Conservation (phyloP, 2,888 invertebrate genomes). For the Pristionchus fissidentatus region DNA sequence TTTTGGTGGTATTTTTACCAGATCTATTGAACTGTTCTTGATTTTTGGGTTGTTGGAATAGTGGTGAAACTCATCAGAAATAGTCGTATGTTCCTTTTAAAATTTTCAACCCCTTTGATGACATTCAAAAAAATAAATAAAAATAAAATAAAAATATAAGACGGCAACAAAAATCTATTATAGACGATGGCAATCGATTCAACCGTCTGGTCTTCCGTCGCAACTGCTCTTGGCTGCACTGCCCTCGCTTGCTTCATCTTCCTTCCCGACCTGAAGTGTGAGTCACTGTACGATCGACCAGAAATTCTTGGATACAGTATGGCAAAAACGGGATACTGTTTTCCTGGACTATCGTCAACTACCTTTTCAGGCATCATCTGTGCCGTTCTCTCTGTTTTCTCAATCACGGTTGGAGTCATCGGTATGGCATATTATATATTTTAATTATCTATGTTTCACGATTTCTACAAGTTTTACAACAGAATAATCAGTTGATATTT, state of each 20-base stretch:
- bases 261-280: slow-evolving; percentile 63
- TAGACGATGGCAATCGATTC: slow-evolving; percentile 70
- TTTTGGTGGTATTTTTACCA: neutral
- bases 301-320: no score
- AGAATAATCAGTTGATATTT: neutral
- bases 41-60: neutral
- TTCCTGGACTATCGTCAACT: neutral
- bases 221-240: slow-evolving; percentile 68
- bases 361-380: slow-evolving; percentile 50
- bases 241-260: slow-evolving; percentile 70
- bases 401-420: slow-evolving; percentile 52
- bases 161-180: slow-evolving; percentile 2
- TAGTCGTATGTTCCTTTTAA: neutral
- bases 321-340: neutral
- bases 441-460: neutral
- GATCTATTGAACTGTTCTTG: slow-evolving; percentile 18
- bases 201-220: slow-evolving; percentile 68
- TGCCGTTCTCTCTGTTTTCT: slow-evolving; percentile 68
- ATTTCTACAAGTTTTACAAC: neutral
- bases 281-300: neutral
- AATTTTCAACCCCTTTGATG: neutral
- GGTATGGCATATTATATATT: neutral
- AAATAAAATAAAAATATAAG: slow-evolving; percentile 2
- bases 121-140: neutral
- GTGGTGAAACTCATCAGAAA: neutral